Evolutionary conservation across 2,113 vertebrate genomes (phyloP).

Genomic region (Notechis scutatus): DNA sequence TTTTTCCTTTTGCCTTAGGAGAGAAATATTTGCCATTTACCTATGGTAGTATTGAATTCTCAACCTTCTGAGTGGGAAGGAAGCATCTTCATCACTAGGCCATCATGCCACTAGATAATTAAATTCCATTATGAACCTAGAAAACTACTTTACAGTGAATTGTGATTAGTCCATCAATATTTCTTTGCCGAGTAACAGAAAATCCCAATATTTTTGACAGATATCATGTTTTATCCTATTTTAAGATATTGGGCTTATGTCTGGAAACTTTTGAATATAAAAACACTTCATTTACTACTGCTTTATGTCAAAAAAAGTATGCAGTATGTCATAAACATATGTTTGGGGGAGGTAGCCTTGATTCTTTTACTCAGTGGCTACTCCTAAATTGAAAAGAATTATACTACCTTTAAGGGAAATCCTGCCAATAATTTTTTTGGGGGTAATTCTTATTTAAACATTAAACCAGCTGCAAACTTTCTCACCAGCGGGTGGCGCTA

Average conservation of each 20-base stretch:
- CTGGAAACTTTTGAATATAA: neutral
- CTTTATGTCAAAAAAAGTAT: neutral
- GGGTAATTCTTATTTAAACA: neutral
- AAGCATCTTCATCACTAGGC: too few relatives aligned
- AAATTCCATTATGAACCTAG: neutral
- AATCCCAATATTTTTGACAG: neutral
- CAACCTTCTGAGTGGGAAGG: too few relatives aligned
- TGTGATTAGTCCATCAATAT: neutral
- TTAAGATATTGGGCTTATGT: neutral
- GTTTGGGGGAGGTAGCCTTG: neutral
- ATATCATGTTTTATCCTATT: neutral
- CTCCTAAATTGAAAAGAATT: neutral
- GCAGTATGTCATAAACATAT: neutral
- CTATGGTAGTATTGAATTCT: too few relatives aligned
- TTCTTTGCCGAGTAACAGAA: neutral
- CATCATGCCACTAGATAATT: too few relatives aligned
- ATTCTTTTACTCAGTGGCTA: neutral
- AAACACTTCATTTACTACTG: neutral
- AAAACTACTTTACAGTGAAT: neutral
- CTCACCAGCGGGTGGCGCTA: neutral
- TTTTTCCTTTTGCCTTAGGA: too few relatives aligned
- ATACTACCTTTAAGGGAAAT: neutral
- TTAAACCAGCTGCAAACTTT: neutral
- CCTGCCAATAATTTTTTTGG: neutral
- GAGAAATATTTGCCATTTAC: too few relatives aligned